A percentile compares a stretch with the other conserved stretches of the same genome.
Conservation (phyloP, 1,140 invertebrate genomes). For the Bombyx mori region DNA sequence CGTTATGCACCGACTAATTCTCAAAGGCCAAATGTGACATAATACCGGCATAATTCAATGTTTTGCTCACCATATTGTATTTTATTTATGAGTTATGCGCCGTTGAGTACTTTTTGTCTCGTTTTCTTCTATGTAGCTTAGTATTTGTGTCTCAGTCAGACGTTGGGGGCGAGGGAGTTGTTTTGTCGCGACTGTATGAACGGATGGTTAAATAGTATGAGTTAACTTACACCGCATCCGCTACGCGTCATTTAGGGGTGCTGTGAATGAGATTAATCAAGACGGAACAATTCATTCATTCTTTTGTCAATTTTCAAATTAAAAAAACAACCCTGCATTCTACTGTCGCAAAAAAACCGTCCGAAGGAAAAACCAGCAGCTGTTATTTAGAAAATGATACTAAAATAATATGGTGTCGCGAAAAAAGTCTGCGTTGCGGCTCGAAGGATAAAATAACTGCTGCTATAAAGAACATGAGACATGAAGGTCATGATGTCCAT, state of each 20-base stretch:
- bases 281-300: background rate
- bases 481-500: no score
- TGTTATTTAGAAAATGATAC: no score
- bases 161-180: constrained; percentile 36
- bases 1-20: constrained; percentile 58
- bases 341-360: no score
- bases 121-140: constrained; percentile 20
- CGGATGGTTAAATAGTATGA: constrained; percentile 64
- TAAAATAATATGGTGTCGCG: no score
- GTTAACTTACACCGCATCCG: constrained; percentile 65
- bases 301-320: no score
- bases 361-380: no score
- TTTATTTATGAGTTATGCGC: constrained; percentile 71
- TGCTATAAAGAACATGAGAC: no score
- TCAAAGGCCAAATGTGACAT: constrained; percentile 71
- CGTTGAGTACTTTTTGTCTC: constrained; percentile 40
- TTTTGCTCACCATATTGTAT: constrained; percentile 73
- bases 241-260: constrained; percentile 54
- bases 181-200: constrained; percentile 53
- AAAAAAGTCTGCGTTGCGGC: no score
- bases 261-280: constrained; percentile 31
- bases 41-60: constrained; percentile 72
- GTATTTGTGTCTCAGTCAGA: constrained; percentile 31
- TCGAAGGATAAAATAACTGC: no score
- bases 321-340: no score